phyloP scores from a whole-genome alignment of 2,888 invertebrate species.

The Meteorus colon region DNA sequence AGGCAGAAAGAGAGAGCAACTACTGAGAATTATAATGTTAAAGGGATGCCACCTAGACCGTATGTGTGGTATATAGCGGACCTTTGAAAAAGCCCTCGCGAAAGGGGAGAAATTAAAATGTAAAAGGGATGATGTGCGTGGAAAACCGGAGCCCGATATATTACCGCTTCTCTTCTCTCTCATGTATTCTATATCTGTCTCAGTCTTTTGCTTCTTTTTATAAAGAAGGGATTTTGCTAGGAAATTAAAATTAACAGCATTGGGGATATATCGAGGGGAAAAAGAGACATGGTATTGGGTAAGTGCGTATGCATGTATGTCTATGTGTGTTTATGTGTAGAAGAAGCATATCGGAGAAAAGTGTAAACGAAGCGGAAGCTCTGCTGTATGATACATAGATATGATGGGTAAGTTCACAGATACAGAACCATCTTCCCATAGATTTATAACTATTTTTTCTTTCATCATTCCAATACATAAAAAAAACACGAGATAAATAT shows the following conservation, averaged over 20 bases:
- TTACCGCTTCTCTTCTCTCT: slow-evolving; percentile 31
- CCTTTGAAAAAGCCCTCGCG: slow-evolving; percentile 67
- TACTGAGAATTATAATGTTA: slow-evolving; percentile 70
- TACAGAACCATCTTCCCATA: not conserved
- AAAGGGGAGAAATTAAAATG: slow-evolving; percentile 73
- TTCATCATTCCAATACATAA: not conserved
- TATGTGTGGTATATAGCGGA: slow-evolving; percentile 44
- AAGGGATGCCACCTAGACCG: slow-evolving; percentile 68
- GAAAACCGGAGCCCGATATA: slow-evolving; percentile 62
- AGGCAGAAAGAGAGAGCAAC: slow-evolving; percentile 47
- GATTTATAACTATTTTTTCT: not conserved
- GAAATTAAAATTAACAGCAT: slow-evolving; percentile 69
- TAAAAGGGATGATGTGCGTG: slow-evolving; percentile 72
- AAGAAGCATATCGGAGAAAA: slow-evolving; percentile 18
- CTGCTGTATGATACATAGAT: not conserved
- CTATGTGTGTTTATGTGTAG: not conserved
- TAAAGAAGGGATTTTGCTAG: slow-evolving; percentile 67
- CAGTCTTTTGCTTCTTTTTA: slow-evolving; percentile 52
- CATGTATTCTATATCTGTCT: slow-evolving; percentile 40
- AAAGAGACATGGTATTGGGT: slow-evolving; percentile 49
- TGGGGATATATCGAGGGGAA: slow-evolving; percentile 48
- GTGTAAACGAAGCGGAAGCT: slow-evolving; percentile 45
- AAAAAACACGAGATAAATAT: not conserved
- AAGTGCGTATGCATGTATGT: not conserved
- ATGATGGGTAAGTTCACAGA: not conserved